Evolutionary conservation across 2,888 invertebrate genomes (phyloP).

Genomic region (Drosophila ezoana): DNA sequence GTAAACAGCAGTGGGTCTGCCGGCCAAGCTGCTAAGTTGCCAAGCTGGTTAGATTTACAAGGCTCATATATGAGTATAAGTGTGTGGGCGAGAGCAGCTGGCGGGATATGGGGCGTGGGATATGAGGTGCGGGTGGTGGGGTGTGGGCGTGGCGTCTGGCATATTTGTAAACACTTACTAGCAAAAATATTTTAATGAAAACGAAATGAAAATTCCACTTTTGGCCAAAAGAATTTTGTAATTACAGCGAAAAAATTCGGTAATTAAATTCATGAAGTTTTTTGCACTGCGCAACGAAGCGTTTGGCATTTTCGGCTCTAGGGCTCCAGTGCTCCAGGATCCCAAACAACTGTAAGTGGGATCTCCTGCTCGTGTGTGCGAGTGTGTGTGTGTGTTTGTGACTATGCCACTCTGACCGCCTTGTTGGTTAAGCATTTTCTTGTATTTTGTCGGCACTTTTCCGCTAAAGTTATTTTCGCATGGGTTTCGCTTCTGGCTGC

Average conservation of each 20-base stretch:
- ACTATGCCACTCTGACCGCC: conserved; percentile 47
- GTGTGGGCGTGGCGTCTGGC: conserved; percentile 36
- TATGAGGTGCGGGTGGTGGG: conserved; percentile 5
- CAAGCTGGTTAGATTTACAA: conserved; percentile 19
- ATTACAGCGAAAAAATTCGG: conserved; percentile 78
- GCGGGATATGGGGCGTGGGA: not conserved
- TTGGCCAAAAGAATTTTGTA: conserved; percentile 79
- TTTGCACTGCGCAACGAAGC: conserved; percentile 58
- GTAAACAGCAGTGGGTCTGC: conserved; percentile 35
- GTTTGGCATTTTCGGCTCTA: conserved; percentile 50
- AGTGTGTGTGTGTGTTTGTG: conserved; percentile 22
- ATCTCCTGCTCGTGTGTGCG: conserved; percentile 11
- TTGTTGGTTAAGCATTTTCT: conserved; percentile 76
- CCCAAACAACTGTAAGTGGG: conserved; percentile 51
- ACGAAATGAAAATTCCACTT: conserved; percentile 77
- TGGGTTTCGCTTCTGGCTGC: conserved; percentile 50
- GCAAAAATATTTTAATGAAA: conserved; percentile 76
- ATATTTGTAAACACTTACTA: conserved; percentile 76
- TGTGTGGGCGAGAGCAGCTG: too few species aligned
- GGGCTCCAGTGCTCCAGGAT: conserved; percentile 20
- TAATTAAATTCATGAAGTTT: conserved; percentile 81
- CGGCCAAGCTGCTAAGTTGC: conserved; percentile 14
- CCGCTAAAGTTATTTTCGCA: conserved; percentile 78
- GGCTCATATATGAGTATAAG: not conserved
- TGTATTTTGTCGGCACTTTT: conserved; percentile 79